Evolutionary conservation across 2,797 vertebrate genomes (phyloP), one percentile per base, ranked within the genome.

Genomic region (Liasis olivaceus): DNA sequence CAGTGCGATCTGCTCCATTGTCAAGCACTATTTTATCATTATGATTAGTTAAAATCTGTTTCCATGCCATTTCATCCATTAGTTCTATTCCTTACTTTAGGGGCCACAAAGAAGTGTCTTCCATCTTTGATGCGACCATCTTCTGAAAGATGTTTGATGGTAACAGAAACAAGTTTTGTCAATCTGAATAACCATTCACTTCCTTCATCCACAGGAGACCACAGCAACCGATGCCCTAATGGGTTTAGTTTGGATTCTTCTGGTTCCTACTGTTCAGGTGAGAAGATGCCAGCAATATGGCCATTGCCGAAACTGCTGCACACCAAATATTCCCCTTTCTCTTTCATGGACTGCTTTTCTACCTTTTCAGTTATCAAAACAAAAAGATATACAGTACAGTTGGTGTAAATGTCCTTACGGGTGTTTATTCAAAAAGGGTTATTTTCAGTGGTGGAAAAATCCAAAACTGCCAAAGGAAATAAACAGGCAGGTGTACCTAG

Each of bases 261-360:
- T 14, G 99, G 98, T 58, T 98, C 98, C 0, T 99, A 98, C 86
- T 99, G 99, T 95, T 96, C 98, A 97, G 99, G 99, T 99, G 97
- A 97, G 36, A 92, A 20, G n/a, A 69, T 85, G 20, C 13, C n/a
- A 36, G 72, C 36, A 22, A 42, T 12, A 17, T 59, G 17, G 20
- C 17, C 85, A 60, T 59, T 22, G 58, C 58, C 24, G 20, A 60
- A 59, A 62, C 0, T 89, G 88, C 26, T 47, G 62, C 17, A 31
- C 11, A 59, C 5, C 72, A 81, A 24, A 81, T 12, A 51, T 56
- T 22, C 28, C 47, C 5, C 36, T 63, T 86, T 28, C 59, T 31
- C 22, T n/a, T 92, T 63, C 47, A 42, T 88, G 47, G 14, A 22
- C 24, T 66, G 51, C n/a, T 31, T 84, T 9, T 54, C 8, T 15